phyloP scores from a whole-genome alignment of 2,888 invertebrate species.

The Meteorus colon region DNA sequence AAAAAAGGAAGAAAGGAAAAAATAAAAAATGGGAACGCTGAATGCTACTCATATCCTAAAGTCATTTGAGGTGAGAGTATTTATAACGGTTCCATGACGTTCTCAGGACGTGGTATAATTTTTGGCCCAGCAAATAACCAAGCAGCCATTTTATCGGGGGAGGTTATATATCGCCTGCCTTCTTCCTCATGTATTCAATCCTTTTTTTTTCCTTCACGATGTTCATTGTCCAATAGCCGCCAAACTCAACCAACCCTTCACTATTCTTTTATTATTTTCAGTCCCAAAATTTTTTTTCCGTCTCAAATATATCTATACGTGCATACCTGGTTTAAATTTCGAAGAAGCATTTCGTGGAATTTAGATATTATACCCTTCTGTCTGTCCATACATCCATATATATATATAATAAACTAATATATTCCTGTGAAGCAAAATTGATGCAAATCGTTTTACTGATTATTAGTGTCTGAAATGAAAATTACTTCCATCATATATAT shows the following conservation, averaged over 20 bases:
- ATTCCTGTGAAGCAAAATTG: constrained; percentile 30
- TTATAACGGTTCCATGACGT: constrained; percentile 54
- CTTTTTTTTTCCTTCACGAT: neutral
- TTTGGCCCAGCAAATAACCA: constrained; percentile 50
- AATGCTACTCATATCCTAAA: neutral
- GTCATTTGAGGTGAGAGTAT: neutral
- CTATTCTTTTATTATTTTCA: neutral
- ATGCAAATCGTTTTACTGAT: constrained; percentile 33
- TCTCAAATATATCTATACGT: neutral
- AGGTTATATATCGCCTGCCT: constrained; percentile 33
- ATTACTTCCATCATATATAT: neutral
- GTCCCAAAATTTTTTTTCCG: neutral
- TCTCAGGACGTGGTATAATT: constrained; percentile 53
- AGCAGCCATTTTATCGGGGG: constrained; percentile 57
- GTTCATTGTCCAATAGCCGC: neutral
- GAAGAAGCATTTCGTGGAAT: neutral
- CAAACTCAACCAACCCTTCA: neutral
- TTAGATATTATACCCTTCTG: neutral
- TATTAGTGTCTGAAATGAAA: neutral
- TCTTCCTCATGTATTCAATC: constrained; percentile 21
- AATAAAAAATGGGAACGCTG: constrained; percentile 41
- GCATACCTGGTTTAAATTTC: neutral
- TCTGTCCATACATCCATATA: too few species aligned
- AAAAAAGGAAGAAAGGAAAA: neutral
- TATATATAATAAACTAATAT: neutral